Evolutionary conservation across 2,113 vertebrate genomes (phyloP), one percentile per base, ranked within the genome.

Genomic region (Empidonax alnorum): DNA sequence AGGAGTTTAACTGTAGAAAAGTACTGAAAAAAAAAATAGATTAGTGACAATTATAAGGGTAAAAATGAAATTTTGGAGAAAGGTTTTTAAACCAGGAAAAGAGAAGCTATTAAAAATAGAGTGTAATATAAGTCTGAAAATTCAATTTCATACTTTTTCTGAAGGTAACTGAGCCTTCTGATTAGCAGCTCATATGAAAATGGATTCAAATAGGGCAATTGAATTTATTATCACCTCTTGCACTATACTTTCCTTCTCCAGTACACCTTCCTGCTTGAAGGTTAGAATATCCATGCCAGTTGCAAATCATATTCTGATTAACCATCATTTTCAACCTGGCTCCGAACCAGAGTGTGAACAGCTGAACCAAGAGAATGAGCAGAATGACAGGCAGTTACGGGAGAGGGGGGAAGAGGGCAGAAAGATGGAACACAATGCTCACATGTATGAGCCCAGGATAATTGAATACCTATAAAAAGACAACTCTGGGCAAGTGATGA

Each of bases 391-490:
- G 14, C 28, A 74, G 16, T 35, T 62, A 30, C 0, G 9, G 24
- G 49, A 4, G 24, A 24, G 24, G 24, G 49, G 49, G 14, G 24
- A 14, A 50, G 11, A 13, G 27, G 12, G 14, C 1, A 10, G 13
- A 21, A 33, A 42, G 27, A 44, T 20, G 53, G 47, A 84, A 90
- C 17, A 37, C n/a, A 58, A 6, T 50, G 52, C 28, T 75, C 21
- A 59, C 28, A 41, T 37, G 30, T 53, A 53, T n/a, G 31, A 90
- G 44, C 35, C 22, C 50, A 66, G 55, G 90, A 87, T 66, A 93
- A 85, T 3, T 41, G 41, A 93, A 92, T 76, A 89, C 55, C 65
- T 91, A 77, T 69, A 92, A 69, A 88, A 94, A 90, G 52, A 52
- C 37, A 91, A 42, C 58, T 71, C 69, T 77, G 63, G 76, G 30